Percentiles rank a stretch among this genome's conserved stretches.
These are phyloP conservation scores for Microhierax caerulescens DNA, from an alignment of 2,797 vertebrate genomes.

Conservation along the genomic window DNA sequence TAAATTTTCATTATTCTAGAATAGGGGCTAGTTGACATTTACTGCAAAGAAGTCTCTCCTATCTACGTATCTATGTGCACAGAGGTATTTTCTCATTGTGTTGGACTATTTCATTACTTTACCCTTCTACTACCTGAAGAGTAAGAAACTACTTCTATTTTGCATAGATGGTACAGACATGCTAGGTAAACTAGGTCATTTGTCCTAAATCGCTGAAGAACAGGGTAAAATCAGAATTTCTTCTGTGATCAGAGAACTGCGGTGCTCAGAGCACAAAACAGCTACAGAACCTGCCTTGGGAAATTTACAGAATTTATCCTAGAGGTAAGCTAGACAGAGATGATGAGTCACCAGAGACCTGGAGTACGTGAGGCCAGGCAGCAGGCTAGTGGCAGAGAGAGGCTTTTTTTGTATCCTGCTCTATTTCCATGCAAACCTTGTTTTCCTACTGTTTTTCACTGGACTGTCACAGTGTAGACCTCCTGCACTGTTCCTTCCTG, in stretches of 20 bases:
- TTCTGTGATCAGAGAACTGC: not conserved
- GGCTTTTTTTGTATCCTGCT: not conserved
- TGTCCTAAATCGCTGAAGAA: not conserved
- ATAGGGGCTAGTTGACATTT: not conserved
- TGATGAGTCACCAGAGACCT: not conserved
- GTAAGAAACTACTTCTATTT: not conserved
- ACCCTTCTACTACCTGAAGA: not conserved
- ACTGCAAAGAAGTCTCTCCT: not conserved
- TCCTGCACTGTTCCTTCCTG: not conserved
- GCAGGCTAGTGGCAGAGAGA: not conserved
- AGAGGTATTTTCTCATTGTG: not conserved
- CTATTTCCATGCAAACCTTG: not conserved
- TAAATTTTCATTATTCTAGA: not conserved
- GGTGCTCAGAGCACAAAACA: not conserved
- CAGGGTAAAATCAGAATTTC: not conserved
- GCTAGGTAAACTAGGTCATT: not conserved
- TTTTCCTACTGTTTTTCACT: not conserved
- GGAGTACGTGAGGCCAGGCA: not conserved
- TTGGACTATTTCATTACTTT: not conserved
- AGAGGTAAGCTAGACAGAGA: not conserved
- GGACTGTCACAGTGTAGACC: not conserved
- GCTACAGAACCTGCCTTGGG: not conserved
- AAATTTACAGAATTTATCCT: not conserved
- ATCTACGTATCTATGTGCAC: not conserved
- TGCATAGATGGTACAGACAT: not conserved